Evolutionary conservation across 2,888 invertebrate species (phyloP).

Genomic region (Polydrusus pterygomalis): DNA sequence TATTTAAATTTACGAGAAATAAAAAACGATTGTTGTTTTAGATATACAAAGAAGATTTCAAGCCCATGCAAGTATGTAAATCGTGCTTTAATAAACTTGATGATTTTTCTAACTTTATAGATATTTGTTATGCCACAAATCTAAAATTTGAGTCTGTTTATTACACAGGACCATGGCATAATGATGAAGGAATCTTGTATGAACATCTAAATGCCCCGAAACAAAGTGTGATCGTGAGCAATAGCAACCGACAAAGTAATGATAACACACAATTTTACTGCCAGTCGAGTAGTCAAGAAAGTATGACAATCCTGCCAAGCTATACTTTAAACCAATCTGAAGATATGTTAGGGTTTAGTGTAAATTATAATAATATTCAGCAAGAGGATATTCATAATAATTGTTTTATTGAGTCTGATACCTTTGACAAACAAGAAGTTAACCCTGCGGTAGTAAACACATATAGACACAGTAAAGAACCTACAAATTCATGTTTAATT

Average conservation of each 20-base stretch:
- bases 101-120: slow-evolving; percentile 67
- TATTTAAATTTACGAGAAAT: neutral
- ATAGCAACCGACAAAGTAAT: slow-evolving; percentile 52
- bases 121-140: slow-evolving; percentile 67
- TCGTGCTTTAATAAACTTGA: slow-evolving; percentile 68
- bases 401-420: neutral
- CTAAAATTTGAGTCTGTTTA: slow-evolving; percentile 67
- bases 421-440: slow-evolving; percentile 4
- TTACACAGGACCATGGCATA: slow-evolving; percentile 31
- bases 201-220: slow-evolving; percentile 19
- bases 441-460: neutral
- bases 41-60: slow-evolving; percentile 68
- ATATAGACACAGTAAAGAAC: slow-evolving; percentile 15
- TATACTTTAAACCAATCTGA: slow-evolving; percentile 9
- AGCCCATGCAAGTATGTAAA: slow-evolving; percentile 70
- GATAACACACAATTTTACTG: slow-evolving; percentile 46
- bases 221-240: slow-evolving; percentile 60
- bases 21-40: slow-evolving; percentile 55
- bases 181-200: slow-evolving; percentile 21
- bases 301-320: slow-evolving; percentile 1
- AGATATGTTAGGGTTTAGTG: slow-evolving; percentile 10
- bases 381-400: slow-evolving; percentile 4
- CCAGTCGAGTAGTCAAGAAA: neutral
- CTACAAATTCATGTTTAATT: slow-evolving; percentile 13
- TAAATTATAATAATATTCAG: slow-evolving; percentile 12